These are phyloP conservation scores for Chlorodrepanis virens DNA, from an alignment of 2,113 vertebrate species.

Conservation along the genomic window DNA sequence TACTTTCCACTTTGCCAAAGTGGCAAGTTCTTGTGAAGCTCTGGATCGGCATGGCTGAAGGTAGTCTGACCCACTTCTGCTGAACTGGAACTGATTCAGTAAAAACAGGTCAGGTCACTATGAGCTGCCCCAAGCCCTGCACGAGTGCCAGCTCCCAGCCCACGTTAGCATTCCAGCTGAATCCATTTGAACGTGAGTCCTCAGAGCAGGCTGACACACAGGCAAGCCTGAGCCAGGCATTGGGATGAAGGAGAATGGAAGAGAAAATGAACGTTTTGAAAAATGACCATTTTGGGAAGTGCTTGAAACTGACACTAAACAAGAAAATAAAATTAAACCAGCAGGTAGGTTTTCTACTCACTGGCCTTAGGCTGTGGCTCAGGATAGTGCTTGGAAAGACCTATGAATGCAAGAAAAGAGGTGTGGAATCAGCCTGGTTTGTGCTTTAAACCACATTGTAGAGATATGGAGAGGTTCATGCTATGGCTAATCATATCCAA, in stretches of 20 bases:
- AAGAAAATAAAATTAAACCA: not conserved
- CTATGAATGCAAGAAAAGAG: not conserved
- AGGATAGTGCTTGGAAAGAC: not conserved
- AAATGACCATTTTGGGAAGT: not conserved
- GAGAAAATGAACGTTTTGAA: not conserved
- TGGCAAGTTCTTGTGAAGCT: not conserved
- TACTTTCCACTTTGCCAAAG: not conserved
- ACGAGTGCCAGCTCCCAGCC: not conserved
- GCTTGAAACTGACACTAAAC: conserved; percentile 12
- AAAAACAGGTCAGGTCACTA: conserved; percentile 42
- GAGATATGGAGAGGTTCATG: not conserved
- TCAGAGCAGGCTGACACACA: not conserved
- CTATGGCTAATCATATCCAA: conserved; percentile 8
- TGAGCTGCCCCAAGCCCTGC: not conserved
- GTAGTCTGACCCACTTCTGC: conserved; percentile 41
- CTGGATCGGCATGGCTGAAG: not conserved
- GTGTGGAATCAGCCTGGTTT: not conserved
- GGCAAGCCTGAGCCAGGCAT: not conserved
- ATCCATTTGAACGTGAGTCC: not conserved
- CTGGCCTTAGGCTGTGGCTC: not conserved
- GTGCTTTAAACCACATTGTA: not conserved
- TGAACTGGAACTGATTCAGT: conserved; percentile 43
- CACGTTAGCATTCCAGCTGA: not conserved
- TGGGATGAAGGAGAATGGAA: not conserved
- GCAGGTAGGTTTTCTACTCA: not conserved